A percentile compares a stretch with the other conserved stretches of the same genome.
Evolutionary conservation across 2,888 invertebrate species (phyloP).

Genomic region (Atethmia centrago): DNA sequence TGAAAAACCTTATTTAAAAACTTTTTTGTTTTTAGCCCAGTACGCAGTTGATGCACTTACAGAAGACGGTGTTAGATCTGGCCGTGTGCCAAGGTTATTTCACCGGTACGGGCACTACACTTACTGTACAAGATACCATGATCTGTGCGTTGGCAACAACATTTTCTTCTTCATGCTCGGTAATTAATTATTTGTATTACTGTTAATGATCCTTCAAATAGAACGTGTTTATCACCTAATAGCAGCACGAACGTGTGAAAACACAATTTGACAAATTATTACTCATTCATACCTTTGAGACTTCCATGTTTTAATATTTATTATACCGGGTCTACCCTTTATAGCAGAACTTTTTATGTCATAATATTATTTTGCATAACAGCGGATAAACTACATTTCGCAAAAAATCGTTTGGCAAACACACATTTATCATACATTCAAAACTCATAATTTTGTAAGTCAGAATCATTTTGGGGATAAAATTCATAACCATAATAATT

Average conservation of each 20-base stretch:
- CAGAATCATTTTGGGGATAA: no score
- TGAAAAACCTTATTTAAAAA: neutral
- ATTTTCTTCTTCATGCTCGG: constrained; percentile 8
- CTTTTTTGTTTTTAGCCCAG: constrained; percentile 3
- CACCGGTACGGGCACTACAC: accelerated
- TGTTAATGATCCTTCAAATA: neutral
- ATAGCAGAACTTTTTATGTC: no score
- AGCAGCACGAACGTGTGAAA: neutral
- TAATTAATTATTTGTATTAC: neutral
- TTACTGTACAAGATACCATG: neutral
- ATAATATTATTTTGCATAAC: no score
- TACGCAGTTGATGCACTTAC: constrained; percentile 3
- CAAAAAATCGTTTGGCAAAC: no score
- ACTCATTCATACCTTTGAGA: neutral
- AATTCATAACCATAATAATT: no score
- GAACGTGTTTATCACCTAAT: neutral
- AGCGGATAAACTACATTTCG: no score
- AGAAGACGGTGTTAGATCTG: neutral
- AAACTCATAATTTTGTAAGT: no score
- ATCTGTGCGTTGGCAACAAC: neutral
- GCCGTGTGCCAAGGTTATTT: neutral
- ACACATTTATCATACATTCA: no score
- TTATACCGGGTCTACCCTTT: no score
- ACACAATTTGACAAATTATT: neutral
- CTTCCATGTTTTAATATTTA: neutral